Base-by-base conservation (phyloP, 1,140 invertebrate genomes). In the Drosophila sulfurigaster region DNA sequence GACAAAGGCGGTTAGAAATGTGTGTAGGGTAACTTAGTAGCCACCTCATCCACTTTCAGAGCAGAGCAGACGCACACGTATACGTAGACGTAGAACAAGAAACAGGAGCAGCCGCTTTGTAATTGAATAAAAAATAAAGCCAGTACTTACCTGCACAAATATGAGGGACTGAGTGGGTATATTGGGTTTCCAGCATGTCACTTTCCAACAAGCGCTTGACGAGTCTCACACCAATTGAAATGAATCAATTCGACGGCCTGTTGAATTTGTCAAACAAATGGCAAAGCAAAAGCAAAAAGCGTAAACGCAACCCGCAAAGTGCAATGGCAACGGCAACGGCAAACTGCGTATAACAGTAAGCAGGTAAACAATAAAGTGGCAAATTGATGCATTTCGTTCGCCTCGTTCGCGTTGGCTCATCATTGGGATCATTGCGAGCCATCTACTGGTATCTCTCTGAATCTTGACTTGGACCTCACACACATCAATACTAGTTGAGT, bases 351-450 rank as follows among this genome's bases (percentile, higher is more conserved):
- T 83, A 87, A 88, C 83, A 80, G 80, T 88, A 83, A 83, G 80
- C 75, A 58, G 69, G 78, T 80, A 88, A 82, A 87, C 80, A 87
- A 88, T 87, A 83, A 87, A 89, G 64, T 83, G 60, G 74, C 83
- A 75, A 83, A 87, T 83, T 87, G 87, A 87, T 87, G 85, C 80
- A 76, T 43, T 72, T 48, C 48, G 60, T 48, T 59, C 56, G 45
- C 11, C 45, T 57, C 59, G 48, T 16, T 54, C n/a, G 60, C 16
- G 25, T 35, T 64, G 68, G 62, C 73, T 72, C 83, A 88, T 82
- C 83, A 75, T 80, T 63, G 49, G 76, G 82, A 87, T 87, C 79
- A 81, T 87, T 82, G 78, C 80, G 68, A 60, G 72, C 10, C 48
- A 28, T 66, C n/a, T 43, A 43, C n/a, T 11, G 13, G 41, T 13